Evolutionary conservation across 2,888 invertebrate species (phyloP).

Genomic region (Rhagonycha lutea): DNA sequence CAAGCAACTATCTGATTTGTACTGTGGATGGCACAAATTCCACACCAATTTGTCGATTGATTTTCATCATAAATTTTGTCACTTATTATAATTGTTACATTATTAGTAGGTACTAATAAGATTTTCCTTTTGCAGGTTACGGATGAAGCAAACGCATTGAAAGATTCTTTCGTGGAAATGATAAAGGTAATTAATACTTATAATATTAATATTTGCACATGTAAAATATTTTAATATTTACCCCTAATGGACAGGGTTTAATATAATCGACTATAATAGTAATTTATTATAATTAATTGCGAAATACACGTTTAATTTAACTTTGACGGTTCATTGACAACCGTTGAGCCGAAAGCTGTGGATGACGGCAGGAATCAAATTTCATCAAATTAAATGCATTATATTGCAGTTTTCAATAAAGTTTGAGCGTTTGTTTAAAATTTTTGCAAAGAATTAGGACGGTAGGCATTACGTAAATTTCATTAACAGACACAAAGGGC

Average conservation of each 20-base stretch:
- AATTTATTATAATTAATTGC: neutral
- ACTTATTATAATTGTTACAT: too few species aligned
- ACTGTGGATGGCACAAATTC: neutral
- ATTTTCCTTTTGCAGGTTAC: too few species aligned
- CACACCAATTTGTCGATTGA: too few species aligned
- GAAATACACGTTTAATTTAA: neutral
- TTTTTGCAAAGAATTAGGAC: conserved; percentile 3
- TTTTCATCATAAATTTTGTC: too few species aligned
- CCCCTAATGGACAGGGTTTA: neutral
- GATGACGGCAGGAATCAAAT: neutral
- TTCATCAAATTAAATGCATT: neutral
- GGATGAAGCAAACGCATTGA: too few species aligned
- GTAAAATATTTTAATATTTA: neutral
- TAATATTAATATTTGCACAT: neutral
- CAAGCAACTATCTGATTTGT: neutral
- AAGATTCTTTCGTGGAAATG: neutral
- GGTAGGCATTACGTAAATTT: conserved; percentile 12
- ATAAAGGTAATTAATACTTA: neutral
- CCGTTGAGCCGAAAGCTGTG: neutral
- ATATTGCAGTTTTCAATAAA: conserved; percentile 10
- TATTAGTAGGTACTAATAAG: too few species aligned
- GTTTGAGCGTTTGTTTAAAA: conserved; percentile 10
- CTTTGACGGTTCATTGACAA: neutral
- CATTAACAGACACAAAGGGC: conserved; percentile 17
- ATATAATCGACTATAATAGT: neutral